Percentiles rank a stretch among this genome's conserved stretches.
Conservation (phyloP, 2,888 invertebrate species). For the Agonopterix arenella region DNA sequence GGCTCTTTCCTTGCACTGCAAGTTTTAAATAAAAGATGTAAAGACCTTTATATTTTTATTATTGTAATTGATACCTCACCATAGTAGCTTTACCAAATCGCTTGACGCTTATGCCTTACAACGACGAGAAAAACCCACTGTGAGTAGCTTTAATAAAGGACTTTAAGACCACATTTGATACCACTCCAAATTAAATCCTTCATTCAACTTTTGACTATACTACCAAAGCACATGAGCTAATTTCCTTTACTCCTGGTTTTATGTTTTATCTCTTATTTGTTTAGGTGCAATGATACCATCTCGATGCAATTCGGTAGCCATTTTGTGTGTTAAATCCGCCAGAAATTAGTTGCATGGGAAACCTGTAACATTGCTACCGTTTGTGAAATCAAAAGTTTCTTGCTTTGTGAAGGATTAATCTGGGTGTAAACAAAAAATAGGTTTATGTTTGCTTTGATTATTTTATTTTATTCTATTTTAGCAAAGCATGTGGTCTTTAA, state of each 20-base stretch:
- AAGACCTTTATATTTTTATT: no score
- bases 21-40: no score
- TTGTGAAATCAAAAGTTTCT: not conserved
- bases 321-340: conserved; percentile 36
- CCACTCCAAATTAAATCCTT: conserved; percentile 7
- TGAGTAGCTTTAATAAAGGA: conserved; percentile 13
- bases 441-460: no score
- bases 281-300: conserved; percentile 58
- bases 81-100: not conserved
- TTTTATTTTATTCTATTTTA: no score
- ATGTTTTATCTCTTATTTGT: conserved; percentile 32
- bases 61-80: no score
- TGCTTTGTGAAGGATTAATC: no score
- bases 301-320: conserved; percentile 23
- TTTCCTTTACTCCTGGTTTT: not conserved
- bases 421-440: no score
- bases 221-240: not conserved
- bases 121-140: conserved; percentile 12
- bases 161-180: conserved; percentile 11
- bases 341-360: conserved; percentile 32
- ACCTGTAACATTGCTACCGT: conserved; percentile 23
- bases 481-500: no score
- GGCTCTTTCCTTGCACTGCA: no score
- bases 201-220: not conserved
- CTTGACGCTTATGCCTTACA: conserved; percentile 4